phyloP scores from a whole-genome alignment of 2,113 vertebrate species.

The Heterotis niloticus region DNA sequence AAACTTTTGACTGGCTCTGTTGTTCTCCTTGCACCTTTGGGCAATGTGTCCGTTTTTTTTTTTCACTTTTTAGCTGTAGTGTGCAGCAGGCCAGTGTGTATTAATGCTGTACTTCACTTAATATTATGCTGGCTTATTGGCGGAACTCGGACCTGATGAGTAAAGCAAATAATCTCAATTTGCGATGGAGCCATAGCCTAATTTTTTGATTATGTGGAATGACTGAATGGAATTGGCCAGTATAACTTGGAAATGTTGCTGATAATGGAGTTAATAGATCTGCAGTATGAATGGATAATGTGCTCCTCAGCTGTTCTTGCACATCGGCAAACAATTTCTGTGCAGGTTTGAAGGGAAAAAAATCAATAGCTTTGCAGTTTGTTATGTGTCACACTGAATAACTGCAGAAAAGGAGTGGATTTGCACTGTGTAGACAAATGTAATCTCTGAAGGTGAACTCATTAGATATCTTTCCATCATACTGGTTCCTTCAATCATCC shows the following conservation, averaged over 20 bases:
- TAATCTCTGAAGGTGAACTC: neutral
- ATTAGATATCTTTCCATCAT: neutral
- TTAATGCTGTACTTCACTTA: slow-evolving; percentile 7
- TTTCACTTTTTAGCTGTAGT: neutral
- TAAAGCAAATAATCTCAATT: slow-evolving; percentile 15
- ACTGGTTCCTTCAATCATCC: neutral
- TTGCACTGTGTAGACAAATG: slow-evolving; percentile 1
- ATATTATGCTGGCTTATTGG: neutral
- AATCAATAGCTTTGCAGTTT: slow-evolving; percentile 14
- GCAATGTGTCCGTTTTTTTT: neutral
- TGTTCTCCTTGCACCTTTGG: neutral
- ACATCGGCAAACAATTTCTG: slow-evolving; percentile 15
- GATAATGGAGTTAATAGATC: slow-evolving; percentile 14
- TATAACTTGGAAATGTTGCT: neutral
- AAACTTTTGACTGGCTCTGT: no score
- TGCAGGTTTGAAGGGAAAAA: slow-evolving; percentile 2
- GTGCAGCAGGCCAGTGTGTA: neutral
- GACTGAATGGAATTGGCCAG: neutral
- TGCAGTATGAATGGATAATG: neutral
- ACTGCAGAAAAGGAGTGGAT: neutral
- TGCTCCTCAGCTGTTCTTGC: neutral
- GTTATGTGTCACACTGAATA: neutral
- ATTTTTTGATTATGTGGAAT: slow-evolving; percentile 24
- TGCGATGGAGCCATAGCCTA: neutral
- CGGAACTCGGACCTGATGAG: neutral